phyloP scores from a whole-genome alignment of 2,113 vertebrate genomes.

The Erythrocercus mccallii region DNA sequence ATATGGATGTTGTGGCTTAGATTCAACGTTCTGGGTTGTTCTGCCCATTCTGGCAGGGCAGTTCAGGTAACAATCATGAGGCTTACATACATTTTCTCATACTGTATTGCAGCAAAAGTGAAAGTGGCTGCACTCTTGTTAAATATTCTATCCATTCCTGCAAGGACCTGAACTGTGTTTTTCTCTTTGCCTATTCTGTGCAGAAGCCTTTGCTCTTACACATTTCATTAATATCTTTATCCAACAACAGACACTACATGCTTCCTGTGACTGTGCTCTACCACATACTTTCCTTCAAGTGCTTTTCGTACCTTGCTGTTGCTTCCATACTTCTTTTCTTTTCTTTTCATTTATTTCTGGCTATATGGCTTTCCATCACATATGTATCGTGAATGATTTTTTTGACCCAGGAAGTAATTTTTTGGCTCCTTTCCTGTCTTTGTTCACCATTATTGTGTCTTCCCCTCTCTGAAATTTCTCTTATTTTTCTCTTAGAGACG shows the following conservation, averaged over 20 bases:
- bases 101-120: not conserved
- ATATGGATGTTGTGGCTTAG: not conserved
- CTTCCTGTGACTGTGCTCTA: not conserved
- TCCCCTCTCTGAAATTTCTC: not conserved
- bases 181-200: not conserved
- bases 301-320: not conserved
- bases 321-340: not conserved
- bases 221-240: not conserved
- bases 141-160: not conserved
- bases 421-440: not conserved
- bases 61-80: not conserved
- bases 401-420: not conserved
- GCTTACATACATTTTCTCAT: not conserved
- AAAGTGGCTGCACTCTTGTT: not conserved
- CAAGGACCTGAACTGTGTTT: not conserved
- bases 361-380: not conserved
- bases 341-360: not conserved
- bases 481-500: not conserved
- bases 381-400: not conserved
- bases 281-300: not conserved
- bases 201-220: not conserved
- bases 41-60: not conserved
- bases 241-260: not conserved
- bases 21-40: not conserved
- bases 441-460: not conserved